These are phyloP conservation scores for Caenorhabditis latens DNA, from an alignment of 1,140 invertebrate species.

Conservation along the genomic window DNA sequence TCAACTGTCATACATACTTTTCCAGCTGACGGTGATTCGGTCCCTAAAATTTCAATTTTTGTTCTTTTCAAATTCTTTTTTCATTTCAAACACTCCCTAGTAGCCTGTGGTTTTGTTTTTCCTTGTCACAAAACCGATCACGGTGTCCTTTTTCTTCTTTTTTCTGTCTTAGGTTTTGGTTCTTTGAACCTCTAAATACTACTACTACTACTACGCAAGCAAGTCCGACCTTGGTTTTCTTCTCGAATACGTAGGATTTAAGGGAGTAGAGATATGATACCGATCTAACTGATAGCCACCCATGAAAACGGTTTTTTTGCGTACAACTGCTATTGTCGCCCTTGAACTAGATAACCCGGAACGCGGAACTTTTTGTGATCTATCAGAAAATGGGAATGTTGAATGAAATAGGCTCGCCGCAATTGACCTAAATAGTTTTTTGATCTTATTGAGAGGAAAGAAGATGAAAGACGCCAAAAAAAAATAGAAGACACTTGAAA, in stretches of 20 bases:
- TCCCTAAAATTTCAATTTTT: not conserved
- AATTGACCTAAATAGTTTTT: conserved; percentile 40
- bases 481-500: conserved; percentile 30
- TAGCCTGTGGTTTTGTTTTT: not conserved
- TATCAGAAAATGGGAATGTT: not conserved
- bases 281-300: conserved; percentile 32
- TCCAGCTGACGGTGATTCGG: conserved; percentile 53
- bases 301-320: conserved; percentile 23
- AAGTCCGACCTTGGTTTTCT: conserved; percentile 29
- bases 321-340: conserved; percentile 11
- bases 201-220: not conserved
- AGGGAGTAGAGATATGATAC: conserved; percentile 17
- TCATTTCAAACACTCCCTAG: not conserved
- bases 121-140: not conserved
- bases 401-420: conserved; percentile 28
- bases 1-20: conserved; percentile 73
- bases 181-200: conserved; percentile 41
- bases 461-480: not conserved
- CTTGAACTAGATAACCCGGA: conserved; percentile 44
- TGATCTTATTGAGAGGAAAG: not conserved
- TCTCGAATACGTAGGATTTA: not conserved
- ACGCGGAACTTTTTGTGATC: conserved; percentile 19
- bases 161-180: conserved; percentile 32
- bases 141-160: conserved; percentile 21
- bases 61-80: not conserved